Evolutionary conservation across 1,140 invertebrate genomes (phyloP).

Genomic region (Pseudomyrmex dendroicus): DNA sequence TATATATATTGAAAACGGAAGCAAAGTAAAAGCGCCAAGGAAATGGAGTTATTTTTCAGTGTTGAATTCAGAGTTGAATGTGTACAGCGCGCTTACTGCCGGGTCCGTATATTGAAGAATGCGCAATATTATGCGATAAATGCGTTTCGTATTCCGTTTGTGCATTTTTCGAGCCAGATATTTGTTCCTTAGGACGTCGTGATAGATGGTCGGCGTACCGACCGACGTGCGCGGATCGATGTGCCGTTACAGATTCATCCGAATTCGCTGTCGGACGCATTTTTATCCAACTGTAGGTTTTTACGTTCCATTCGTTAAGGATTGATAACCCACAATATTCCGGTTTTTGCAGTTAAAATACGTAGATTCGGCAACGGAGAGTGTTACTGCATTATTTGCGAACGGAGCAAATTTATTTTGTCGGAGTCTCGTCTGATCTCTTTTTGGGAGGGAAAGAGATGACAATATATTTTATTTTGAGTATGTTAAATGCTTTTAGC

Average conservation of each 20-base stretch:
- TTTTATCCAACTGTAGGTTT: background rate
- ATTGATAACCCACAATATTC: background rate
- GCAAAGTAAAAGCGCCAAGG: conserved; percentile 15
- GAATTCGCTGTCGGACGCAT: conserved; percentile 16
- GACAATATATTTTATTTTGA: background rate
- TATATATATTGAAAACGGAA: conserved; percentile 40
- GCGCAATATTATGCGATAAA: conserved; percentile 39
- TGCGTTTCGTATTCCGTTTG: conserved; percentile 27
- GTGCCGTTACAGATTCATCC: conserved; percentile 20
- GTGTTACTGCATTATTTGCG: background rate
- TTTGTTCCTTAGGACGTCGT: conserved; percentile 23
- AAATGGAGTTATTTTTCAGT: conserved; percentile 56
- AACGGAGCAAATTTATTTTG: conserved; percentile 17
- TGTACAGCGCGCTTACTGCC: conserved; percentile 32
- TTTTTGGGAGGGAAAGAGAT: background rate
- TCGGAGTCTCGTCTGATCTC: background rate
- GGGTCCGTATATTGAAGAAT: conserved; percentile 37
- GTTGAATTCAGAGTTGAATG: conserved; percentile 37
- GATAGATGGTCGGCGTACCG: background rate
- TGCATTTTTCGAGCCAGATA: background rate
- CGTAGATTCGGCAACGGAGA: background rate
- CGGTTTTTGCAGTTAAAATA: background rate
- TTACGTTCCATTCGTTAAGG: conserved; percentile 37
- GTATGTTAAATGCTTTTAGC: background rate
- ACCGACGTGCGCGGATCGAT: conserved; percentile 10